Evolutionary conservation across 53 echinoderm and acorn worm species (phyloP), one percentile per base, ranked within the genome.

Genomic region (Holothuria leucospilota): DNA sequence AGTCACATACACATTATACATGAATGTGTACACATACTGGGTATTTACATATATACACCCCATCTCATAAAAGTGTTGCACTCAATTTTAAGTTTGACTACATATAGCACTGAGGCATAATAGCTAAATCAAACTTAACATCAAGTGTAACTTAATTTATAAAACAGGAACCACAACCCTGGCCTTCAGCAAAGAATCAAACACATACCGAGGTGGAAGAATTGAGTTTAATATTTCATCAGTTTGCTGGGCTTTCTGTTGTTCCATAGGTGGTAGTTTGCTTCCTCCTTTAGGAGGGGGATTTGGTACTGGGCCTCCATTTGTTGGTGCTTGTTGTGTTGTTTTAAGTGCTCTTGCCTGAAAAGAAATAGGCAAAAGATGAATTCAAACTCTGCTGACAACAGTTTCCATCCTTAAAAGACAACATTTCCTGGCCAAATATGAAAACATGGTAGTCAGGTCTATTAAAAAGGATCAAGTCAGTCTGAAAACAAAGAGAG

Each of bases 141-240:
- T 46, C 0, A 46, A 46, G 46, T 34, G 3, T 46, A 46, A 46
- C 46, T 5, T 5, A 46, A 11, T 46, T 46, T 5, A 46, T 46
- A 7, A 5, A 46, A 46, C 46, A 46, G 46, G 8, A 46, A 0
- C 11, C 46, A 46, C 0, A 11, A 46, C 46, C 6, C 11, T 46
- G 46, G 8, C 46, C 8, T 46, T 46, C 46, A 18, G 56, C 16
- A 56, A 2, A 18, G 3, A 15, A 1, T 5, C 56, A 16, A 56
- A 34, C 0, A 56, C 70, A 75, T 69, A 97, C 97, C 97, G 93
- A 68, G 96, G 97, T 40, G 97, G 97, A 61, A 95, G 74, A 63
- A 98, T 98, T 29, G 98, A 93, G 90, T 98, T 98, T 28, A 98
- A 87, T 53, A 98, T 98, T 87, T 98, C 98, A 86, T 98, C 97